Conservation (phyloP, 2,888 invertebrate species). For the Lamellibrachia columna region DNA sequence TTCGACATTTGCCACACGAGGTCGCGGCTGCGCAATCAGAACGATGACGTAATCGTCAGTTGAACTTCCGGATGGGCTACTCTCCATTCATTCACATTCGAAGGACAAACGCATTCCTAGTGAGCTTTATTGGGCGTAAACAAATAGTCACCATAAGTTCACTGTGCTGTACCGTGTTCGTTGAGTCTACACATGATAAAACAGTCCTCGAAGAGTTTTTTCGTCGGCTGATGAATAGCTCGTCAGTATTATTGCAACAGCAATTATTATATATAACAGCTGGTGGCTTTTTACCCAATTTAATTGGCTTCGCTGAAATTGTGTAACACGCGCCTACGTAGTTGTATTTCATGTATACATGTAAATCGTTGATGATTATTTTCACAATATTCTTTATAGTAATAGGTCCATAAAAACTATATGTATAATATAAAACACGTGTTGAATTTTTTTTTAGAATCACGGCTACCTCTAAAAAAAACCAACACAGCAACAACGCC, state of each 20-base stretch:
- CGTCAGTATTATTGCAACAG: background rate
- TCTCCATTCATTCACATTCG: too few species aligned
- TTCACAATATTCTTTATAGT: background rate
- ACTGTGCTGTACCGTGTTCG: background rate
- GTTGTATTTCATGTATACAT: background rate
- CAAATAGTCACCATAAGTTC: background rate
- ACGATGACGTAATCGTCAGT: too few species aligned
- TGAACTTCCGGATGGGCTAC: too few species aligned
- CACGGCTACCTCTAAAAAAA: background rate
- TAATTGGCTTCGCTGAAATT: background rate
- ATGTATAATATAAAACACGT: background rate
- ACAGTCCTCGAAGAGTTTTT: background rate
- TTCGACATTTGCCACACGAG: too few species aligned
- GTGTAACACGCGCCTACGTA: background rate
- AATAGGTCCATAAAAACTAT: background rate
- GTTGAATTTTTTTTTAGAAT: background rate
- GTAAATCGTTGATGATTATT: background rate
- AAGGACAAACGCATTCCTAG: background rate
- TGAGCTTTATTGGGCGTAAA: background rate
- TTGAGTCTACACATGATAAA: background rate
- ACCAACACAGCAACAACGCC: background rate
- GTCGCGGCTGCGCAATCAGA: too few species aligned
- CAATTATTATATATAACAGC: too few species aligned
- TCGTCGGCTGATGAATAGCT: background rate
- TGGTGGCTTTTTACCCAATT: background rate